Percentiles rank a stretch among this genome's conserved stretches.
phyloP scores from a whole-genome alignment of 2,888 invertebrate genomes.

The Chrysolina americana region DNA sequence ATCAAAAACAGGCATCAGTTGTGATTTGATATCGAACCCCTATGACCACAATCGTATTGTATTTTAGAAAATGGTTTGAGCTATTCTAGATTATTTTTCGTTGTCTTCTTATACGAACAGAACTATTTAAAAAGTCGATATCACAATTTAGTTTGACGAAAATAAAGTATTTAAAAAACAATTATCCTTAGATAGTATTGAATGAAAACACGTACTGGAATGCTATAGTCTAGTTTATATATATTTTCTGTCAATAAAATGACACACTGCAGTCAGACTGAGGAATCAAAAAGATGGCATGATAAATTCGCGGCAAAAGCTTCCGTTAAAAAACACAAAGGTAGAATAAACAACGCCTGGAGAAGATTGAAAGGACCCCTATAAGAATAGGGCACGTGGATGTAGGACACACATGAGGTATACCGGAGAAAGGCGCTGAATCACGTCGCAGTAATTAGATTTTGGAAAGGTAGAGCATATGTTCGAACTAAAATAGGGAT shows the following conservation, averaged over 20 bases:
- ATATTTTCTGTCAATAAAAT: neutral
- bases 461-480: constrained; percentile 16
- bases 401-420: constrained; percentile 51
- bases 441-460: neutral
- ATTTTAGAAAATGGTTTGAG: too few relatives aligned
- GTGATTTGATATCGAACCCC: too few relatives aligned
- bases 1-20: too few relatives aligned
- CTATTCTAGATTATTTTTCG: too few relatives aligned
- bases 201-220: too few relatives aligned
- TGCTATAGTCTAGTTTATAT: too few relatives aligned
- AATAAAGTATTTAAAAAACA: too few relatives aligned
- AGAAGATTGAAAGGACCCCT: constrained; percentile 64
- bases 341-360: constrained; percentile 58
- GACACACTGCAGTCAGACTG: neutral
- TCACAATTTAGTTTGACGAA: too few relatives aligned
- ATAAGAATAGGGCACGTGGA: constrained; percentile 68
- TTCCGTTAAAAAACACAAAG: constrained; percentile 62
- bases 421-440: constrained; percentile 37
- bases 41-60: too few relatives aligned
- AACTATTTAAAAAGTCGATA: too few relatives aligned
- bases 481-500: neutral
- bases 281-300: constrained; percentile 3
- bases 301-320: constrained; percentile 57
- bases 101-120: too few relatives aligned
- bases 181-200: too few relatives aligned